Evolutionary conservation across 2,797 vertebrate genomes (phyloP).

Genomic region (Phoeniculus purpureus): DNA sequence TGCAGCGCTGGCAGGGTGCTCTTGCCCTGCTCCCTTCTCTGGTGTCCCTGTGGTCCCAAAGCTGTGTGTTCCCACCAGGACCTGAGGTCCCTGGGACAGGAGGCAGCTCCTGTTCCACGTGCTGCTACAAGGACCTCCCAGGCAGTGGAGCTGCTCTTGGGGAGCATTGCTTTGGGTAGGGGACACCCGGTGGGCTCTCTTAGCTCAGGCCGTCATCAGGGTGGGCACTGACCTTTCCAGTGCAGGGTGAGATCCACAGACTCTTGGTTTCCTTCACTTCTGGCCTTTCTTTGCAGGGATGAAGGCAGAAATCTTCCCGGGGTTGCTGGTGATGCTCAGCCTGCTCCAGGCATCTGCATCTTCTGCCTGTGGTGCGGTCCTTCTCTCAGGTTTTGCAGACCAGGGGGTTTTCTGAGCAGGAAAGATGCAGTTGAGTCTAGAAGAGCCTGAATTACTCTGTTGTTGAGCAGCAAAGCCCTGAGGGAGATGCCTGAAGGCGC

Average conservation of each 20-base stretch:
- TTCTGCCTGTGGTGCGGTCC: background rate
- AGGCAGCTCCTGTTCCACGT: background rate
- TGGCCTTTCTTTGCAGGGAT: slow-evolving; percentile 49
- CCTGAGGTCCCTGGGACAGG: background rate
- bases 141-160: rapidly evolving
- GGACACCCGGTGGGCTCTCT: background rate
- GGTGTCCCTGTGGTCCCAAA: rapidly evolving
- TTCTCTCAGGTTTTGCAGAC: background rate
- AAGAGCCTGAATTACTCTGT: background rate
- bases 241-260: rapidly evolving
- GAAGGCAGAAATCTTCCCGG: slow-evolving; percentile 40
- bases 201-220: rapidly evolving
- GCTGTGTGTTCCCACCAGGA: background rate
- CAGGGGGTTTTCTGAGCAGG: background rate
- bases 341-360: background rate
- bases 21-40: background rate
- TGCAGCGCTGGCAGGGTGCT: background rate
- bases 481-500: background rate
- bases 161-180: rapidly evolving
- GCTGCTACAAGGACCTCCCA: background rate
- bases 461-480: background rate
- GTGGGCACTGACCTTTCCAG: background rate
- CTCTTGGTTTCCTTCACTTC: background rate
- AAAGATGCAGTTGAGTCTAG: background rate
- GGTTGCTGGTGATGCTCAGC: slow-evolving; percentile 6